Conservation (phyloP, 1,140 invertebrate genomes). For the Goniozus legneri region DNA sequence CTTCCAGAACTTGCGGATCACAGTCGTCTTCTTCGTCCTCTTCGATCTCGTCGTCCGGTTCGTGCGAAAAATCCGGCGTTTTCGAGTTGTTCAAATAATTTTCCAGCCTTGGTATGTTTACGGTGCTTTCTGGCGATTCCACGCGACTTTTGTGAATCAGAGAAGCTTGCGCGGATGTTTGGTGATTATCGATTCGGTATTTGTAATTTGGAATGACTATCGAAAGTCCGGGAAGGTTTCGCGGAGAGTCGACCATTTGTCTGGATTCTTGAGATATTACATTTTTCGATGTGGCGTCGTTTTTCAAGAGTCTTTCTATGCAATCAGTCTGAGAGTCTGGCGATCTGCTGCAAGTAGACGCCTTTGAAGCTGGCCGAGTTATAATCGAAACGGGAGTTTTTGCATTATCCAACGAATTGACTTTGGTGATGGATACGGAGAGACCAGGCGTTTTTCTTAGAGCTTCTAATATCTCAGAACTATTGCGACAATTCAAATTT, state of each 20-base stretch:
- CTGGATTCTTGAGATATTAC: not conserved
- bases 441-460: constrained; percentile 44
- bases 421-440: constrained; percentile 40
- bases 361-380: constrained; percentile 23
- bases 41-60: constrained; percentile 24
- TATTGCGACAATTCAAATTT: too few species aligned
- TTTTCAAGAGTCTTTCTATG: constrained; percentile 20
- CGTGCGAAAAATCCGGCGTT: constrained; percentile 8
- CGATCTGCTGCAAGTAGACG: constrained; percentile 34
- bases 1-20: constrained; percentile 32
- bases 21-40: constrained; percentile 31
- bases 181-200: constrained; percentile 6
- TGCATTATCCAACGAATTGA: constrained; percentile 18
- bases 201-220: constrained; percentile 36
- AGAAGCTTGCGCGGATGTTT: constrained; percentile 7
- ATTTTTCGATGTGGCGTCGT: constrained; percentile 3
- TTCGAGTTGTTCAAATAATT: constrained; percentile 15
- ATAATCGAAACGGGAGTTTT: constrained; percentile 8
- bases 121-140: constrained; percentile 42
- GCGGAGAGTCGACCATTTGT: constrained; percentile 9
- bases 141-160: constrained; percentile 27
- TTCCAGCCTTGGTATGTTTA: constrained; percentile 28
- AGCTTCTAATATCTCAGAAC: constrained; percentile 39
- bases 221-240: constrained; percentile 27
- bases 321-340: constrained; percentile 42